These are phyloP conservation scores for Triops longicaudatus DNA, from an alignment of 1,140 invertebrate species.

Conservation along the genomic window DNA sequence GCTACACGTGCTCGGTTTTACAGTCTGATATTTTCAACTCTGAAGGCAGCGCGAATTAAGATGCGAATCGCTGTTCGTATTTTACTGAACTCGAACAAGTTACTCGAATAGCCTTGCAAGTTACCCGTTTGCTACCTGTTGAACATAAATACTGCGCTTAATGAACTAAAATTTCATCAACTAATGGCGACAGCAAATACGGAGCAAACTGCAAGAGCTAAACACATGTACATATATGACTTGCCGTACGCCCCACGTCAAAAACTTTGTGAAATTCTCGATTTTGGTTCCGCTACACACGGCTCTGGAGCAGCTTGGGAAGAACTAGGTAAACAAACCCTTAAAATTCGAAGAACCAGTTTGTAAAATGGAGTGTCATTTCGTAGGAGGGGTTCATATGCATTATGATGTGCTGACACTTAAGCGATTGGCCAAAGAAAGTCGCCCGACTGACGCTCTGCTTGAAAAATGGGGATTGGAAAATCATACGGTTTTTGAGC, in stretches of 20 bases:
- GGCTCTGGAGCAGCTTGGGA: conserved; percentile 55
- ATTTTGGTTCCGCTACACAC: conserved; percentile 46
- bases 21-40: too few relatives aligned
- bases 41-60: too few relatives aligned
- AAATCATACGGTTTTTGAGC: conserved; percentile 66
- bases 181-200: neutral
- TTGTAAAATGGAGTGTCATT: conserved; percentile 1
- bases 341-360: neutral
- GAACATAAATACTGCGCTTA: neutral
- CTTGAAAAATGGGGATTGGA: conserved; percentile 65
- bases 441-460: conserved; percentile 64
- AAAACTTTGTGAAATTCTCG: conserved; percentile 63
- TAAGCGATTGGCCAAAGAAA: conserved; percentile 43
- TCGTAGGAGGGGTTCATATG: conserved; percentile 46
- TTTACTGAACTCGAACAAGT: too few relatives aligned
- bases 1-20: too few relatives aligned
- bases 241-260: conserved; percentile 57
- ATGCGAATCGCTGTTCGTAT: too few relatives aligned
- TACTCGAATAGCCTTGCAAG: too few relatives aligned
- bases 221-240: conserved; percentile 55
- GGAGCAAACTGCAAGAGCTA: neutral
- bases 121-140: neutral
- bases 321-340: conserved; percentile 48
- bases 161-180: neutral
- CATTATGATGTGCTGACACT: conserved; percentile 43